Evolutionary conservation across 2,888 invertebrate species (phyloP).

Genomic region (Protophormia terraenovae): DNA sequence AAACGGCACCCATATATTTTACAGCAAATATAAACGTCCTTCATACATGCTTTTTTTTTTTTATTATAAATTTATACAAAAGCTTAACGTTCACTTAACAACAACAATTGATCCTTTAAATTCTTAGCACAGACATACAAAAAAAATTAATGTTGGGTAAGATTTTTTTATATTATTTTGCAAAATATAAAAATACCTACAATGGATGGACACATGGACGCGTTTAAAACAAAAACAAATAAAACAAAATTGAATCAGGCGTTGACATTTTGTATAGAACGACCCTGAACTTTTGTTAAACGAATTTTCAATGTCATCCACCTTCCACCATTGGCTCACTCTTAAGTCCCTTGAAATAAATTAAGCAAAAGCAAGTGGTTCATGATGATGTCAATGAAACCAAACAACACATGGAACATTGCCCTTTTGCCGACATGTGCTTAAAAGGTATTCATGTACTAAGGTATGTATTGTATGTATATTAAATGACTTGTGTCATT

Average conservation of each 20-base stretch:
- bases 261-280: constrained; percentile 45
- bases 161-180: background rate
- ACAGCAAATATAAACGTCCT: background rate
- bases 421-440: constrained; percentile 3
- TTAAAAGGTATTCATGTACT: too few species aligned
- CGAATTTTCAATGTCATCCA: constrained; percentile 44
- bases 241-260: constrained; percentile 28
- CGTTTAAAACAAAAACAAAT: background rate
- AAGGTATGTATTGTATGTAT: too few species aligned
- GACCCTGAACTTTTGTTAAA: constrained; percentile 51
- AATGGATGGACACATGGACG: background rate
- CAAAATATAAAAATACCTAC: background rate
- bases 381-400: background rate
- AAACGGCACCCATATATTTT: background rate
- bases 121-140: constrained; percentile 4
- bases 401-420: background rate
- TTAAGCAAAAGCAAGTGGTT: background rate
- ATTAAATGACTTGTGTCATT: background rate
- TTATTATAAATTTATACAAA: background rate
- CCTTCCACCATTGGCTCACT: background rate
- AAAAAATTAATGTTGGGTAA: background rate
- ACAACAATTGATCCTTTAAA: background rate
- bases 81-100: background rate
- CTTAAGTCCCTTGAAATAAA: background rate
- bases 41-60: background rate